A percentile compares a stretch with the other conserved stretches of the same genome.
Evolutionary conservation across 2,888 invertebrate genomes (phyloP).

Genomic region (Thera obeliscata): DNA sequence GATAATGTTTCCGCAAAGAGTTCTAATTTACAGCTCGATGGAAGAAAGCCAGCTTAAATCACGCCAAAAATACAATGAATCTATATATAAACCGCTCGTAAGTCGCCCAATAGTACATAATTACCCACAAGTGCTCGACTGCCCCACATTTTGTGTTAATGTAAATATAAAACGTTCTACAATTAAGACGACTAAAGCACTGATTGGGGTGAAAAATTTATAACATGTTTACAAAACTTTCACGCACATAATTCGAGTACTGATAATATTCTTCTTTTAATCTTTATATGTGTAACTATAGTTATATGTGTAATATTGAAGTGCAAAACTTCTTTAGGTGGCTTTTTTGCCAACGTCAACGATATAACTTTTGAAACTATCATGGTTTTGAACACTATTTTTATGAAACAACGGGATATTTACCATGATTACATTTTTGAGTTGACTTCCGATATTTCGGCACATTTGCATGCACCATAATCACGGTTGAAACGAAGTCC

Average conservation of each 20-base stretch:
- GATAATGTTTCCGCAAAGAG: conserved; percentile 25
- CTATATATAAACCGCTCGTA: conserved; percentile 40
- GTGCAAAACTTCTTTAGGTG: too few species aligned
- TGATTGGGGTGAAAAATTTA: background rate
- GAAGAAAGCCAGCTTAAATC: conserved; percentile 46
- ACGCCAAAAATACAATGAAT: conserved; percentile 46
- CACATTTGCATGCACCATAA: too few species aligned
- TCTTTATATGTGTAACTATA: too few species aligned
- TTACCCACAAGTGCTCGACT: conserved; percentile 40
- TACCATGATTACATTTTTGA: too few species aligned
- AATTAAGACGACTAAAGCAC: background rate
- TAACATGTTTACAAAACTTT: background rate
- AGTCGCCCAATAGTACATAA: conserved; percentile 41
- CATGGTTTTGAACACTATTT: too few species aligned
- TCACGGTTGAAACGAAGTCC: too few species aligned
- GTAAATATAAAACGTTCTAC: conserved; percentile 21
- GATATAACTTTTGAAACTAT: too few species aligned
- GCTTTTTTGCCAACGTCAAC: too few species aligned
- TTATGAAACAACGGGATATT: too few species aligned
- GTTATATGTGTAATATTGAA: too few species aligned
- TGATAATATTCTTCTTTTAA: too few species aligned
- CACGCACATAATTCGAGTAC: background rate
- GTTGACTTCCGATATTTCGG: too few species aligned
- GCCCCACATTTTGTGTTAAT: conserved; percentile 42
- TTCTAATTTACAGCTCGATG: conserved; percentile 34